Evolutionary conservation across 2,888 invertebrate species (phyloP).

Genomic region (Pterobdella sp.): DNA sequence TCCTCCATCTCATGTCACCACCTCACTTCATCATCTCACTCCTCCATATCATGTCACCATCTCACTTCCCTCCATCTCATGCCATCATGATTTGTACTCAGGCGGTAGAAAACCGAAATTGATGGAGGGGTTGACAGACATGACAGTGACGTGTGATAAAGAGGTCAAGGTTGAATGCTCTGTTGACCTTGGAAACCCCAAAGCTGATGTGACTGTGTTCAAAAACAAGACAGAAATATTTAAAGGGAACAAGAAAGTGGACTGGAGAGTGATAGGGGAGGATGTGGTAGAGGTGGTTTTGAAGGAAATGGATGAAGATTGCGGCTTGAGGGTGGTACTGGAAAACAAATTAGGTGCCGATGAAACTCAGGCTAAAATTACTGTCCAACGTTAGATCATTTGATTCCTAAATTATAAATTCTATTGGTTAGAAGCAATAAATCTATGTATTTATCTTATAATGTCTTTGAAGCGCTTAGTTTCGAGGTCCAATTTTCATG

Average conservation of each 20-base stretch:
- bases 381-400: slow-evolving; percentile 55
- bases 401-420: neutral
- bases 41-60: neutral
- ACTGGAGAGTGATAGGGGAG: slow-evolving; percentile 26
- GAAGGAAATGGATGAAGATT: slow-evolving; percentile 68
- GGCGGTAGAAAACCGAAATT: slow-evolving; percentile 36
- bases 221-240: slow-evolving; percentile 46
- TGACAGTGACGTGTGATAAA: slow-evolving; percentile 33
- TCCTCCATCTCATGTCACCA: no score
- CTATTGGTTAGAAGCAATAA: neutral
- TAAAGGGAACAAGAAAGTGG: slow-evolving; percentile 36
- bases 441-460: neutral
- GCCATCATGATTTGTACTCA: slow-evolving; percentile 5
- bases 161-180: slow-evolving; percentile 36
- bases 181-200: slow-evolving; percentile 37
- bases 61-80: neutral
- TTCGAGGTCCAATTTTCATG: slow-evolving; percentile 7
- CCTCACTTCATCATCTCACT: neutral
- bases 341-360: slow-evolving; percentile 62
- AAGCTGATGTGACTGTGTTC: slow-evolving; percentile 38
- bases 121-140: slow-evolving; percentile 33
- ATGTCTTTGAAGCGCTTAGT: neutral
- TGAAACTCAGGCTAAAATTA: slow-evolving; percentile 62
- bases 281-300: slow-evolving; percentile 61
- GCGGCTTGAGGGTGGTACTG: slow-evolving; percentile 63